Evolutionary conservation across 2,888 invertebrate genomes (phyloP), one percentile per base, ranked within the genome.

Genomic region (Eudemis profundana): DNA sequence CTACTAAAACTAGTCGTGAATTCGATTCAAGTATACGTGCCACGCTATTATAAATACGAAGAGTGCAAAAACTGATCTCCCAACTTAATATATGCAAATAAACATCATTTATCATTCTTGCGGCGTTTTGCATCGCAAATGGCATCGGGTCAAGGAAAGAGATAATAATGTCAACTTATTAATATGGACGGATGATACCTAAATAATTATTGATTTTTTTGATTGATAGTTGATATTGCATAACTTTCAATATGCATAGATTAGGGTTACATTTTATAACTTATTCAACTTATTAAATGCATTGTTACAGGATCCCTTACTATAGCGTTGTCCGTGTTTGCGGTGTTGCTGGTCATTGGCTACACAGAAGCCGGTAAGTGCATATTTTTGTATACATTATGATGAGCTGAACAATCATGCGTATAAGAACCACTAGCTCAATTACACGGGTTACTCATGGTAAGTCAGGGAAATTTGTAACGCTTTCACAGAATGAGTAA

Each of bases 231-330:
- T 8, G 33, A 33, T 2, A 2, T 33, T 33, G 8, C 7, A 8
- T 33, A 8, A 2, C 8, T 29, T 8, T 29, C n/a, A 7, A 7
- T 29, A 29, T 29, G 4, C 29, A 29, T 29, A 27, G 27, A 27
- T 27, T 27, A 27, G 27, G 27, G 27, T 27, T 27, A 27, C 1
- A 3, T 27, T n/a, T n/a, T n/a, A n/a, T n/a, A n/a, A n/a, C n/a
- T n/a, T n/a, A n/a, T n/a, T n/a, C 3, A 4, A 23, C 23, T 23
- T 23, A 23, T 23, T 23, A 23, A 23, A 3, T 23, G 23, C 23
- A 23, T 53, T 23, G 29, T 79, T 84, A 51, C 85, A 90, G 90
- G 88, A 75, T 85, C 81, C 12, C 33, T 79, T 3, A 85, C 87
- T 3, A 66, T 86, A 2, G 21, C 83, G 27, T 56, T 88, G 47